phyloP scores from a whole-genome alignment of 2,888 invertebrate species.

The Lepidochrysops patricia region DNA sequence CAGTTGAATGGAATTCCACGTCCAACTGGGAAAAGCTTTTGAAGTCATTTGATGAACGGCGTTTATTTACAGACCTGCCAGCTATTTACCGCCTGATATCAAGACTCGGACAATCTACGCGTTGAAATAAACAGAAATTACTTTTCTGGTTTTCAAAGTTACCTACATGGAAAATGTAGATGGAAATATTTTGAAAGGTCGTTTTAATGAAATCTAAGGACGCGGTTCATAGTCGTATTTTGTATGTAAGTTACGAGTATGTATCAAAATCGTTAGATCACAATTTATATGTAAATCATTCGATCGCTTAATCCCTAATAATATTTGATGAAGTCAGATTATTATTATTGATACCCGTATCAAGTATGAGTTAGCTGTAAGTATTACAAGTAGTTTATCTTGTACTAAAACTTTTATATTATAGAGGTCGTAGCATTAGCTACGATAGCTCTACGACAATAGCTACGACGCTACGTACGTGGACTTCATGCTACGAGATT shows the following conservation, averaged over 20 bases:
- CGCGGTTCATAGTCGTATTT: too few relatives aligned
- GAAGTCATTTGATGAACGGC: background rate
- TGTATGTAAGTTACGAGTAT: too few relatives aligned
- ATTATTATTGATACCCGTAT: too few relatives aligned
- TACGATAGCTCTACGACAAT: too few relatives aligned
- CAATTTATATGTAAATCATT: too few relatives aligned
- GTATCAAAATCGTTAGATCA: too few relatives aligned
- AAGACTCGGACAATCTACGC: background rate
- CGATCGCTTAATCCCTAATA: too few relatives aligned
- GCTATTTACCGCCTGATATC: background rate
- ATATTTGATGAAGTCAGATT: too few relatives aligned
- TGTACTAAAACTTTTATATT: background rate
- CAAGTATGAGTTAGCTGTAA: too few relatives aligned
- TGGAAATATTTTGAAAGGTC: too few relatives aligned
- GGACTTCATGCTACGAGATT: background rate
- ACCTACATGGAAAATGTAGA: background rate
- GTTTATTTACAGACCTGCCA: conserved; percentile 8
- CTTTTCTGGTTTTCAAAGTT: background rate
- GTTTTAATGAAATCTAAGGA: too few relatives aligned
- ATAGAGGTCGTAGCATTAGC: background rate
- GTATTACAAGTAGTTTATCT: background rate
- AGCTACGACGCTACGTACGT: background rate
- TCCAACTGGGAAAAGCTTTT: background rate
- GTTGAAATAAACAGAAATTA: background rate
- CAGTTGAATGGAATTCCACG: background rate